Evolutionary conservation across 2,888 invertebrate genomes (phyloP).

Genomic region (Caenorhabditis zanzibari): DNA sequence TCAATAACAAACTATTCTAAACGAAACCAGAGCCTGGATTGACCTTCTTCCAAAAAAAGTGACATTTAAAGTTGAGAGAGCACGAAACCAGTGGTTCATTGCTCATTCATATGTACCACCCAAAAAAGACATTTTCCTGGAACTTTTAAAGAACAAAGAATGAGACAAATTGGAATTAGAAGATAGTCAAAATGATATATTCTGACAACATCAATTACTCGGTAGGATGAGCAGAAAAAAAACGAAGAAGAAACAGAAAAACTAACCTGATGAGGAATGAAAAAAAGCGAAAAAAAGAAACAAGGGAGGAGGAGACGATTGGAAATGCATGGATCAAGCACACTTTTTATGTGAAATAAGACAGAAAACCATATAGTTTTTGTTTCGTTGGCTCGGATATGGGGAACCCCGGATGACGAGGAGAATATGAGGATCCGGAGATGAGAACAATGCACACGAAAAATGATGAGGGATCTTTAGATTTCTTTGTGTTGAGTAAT

Average conservation of each 20-base stretch:
- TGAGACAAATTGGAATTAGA: not conserved
- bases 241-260: not conserved
- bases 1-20: not conserved
- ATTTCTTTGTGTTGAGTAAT: not conserved
- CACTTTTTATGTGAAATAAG: conserved; percentile 48
- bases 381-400: conserved; percentile 16
- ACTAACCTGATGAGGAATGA: conserved; percentile 19
- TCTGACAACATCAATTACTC: conserved; percentile 11
- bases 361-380: conserved; percentile 48
- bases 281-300: conserved; percentile 19
- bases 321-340: conserved; percentile 52
- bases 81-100: conserved; percentile 23
- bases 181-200: conserved; percentile 35
- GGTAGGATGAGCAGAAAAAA: conserved; percentile 14
- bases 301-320: conserved; percentile 10
- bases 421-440: conserved; percentile 1
- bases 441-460: not conserved
- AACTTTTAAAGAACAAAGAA: conserved; percentile 22
- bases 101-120: conserved; percentile 17
- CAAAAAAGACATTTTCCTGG: not conserved
- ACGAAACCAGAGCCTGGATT: not conserved
- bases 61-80: conserved; percentile 32
- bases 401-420: conserved; percentile 10
- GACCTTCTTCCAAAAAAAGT: conserved; percentile 12
- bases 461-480: conserved; percentile 5